Evolutionary conservation across 2,113 vertebrate genomes (phyloP).

Genomic region (Cephalopholis sonnerati): DNA sequence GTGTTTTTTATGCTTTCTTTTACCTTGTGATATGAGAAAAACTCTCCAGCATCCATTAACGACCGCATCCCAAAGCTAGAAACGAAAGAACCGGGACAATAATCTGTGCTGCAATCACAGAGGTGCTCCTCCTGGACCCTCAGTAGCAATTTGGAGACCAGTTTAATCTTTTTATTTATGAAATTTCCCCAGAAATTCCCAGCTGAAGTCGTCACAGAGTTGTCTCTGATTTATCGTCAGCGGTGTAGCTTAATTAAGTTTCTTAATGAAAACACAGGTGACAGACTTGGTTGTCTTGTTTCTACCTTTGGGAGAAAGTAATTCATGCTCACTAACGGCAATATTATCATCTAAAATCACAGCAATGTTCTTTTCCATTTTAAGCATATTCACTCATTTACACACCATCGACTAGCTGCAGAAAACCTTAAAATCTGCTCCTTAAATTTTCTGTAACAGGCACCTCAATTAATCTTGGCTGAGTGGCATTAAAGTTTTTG

Average conservation of each 20-base stretch:
- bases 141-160: neutral
- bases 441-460: conserved; percentile 16
- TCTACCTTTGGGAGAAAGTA: conserved; percentile 59
- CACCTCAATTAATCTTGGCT: conserved; percentile 46
- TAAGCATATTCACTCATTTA: conserved; percentile 32
- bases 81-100: conserved; percentile 27
- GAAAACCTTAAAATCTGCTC: conserved; percentile 31
- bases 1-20: conserved; percentile 16
- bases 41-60: conserved; percentile 8
- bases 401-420: conserved; percentile 25
- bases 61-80: conserved; percentile 48
- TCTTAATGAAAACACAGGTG: conserved; percentile 10
- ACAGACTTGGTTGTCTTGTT: conserved; percentile 36
- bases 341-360: conserved; percentile 24
- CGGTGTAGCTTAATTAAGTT: neutral
- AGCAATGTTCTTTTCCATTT: conserved; percentile 27
- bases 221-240: neutral
- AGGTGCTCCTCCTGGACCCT: neutral
- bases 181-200: neutral
- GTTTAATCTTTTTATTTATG: neutral
- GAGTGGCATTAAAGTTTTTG: conserved; percentile 47
- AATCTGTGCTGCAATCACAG: neutral
- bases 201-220: neutral
- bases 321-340: conserved; percentile 16
- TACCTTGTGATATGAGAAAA: conserved; percentile 16